Evolutionary conservation across 2,113 vertebrate species (phyloP).

Genomic region (Spea multiplicata): DNA sequence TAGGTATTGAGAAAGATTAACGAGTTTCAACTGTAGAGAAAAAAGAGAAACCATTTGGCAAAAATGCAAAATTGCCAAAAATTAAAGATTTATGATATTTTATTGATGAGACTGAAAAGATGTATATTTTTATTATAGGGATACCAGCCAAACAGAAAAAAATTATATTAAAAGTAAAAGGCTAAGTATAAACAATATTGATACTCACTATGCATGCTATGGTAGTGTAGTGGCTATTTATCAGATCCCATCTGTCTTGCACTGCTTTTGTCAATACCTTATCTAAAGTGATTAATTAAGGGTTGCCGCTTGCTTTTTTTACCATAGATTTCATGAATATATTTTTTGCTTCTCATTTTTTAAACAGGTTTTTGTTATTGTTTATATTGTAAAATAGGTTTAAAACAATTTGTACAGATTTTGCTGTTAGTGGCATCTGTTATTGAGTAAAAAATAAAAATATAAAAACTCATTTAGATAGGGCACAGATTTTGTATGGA

Average conservation of each 20-base stretch:
- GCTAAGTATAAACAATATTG: not conserved
- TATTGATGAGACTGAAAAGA: not conserved
- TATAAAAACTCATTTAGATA: too few species aligned
- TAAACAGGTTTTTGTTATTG: not conserved
- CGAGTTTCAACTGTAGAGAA: not conserved
- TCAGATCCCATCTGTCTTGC: conserved; percentile 6
- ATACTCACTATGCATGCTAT: conserved; percentile 15
- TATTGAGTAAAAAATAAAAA: too few species aligned
- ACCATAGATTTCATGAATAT: not conserved
- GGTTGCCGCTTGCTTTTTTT: not conserved
- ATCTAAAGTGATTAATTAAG: conserved; percentile 23
- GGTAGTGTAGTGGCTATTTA: not conserved
- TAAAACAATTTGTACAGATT: not conserved
- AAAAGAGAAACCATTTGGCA: conserved; percentile 5
- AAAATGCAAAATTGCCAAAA: not conserved
- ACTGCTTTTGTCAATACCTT: conserved; percentile 23
- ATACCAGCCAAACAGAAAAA: not conserved
- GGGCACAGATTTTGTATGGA: too few species aligned
- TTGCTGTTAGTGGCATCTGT: too few species aligned
- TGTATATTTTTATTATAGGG: not conserved
- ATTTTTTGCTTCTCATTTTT: conserved; percentile 3
- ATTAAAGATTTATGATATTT: not conserved
- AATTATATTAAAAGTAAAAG: not conserved
- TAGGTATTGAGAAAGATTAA: conserved; percentile 1
- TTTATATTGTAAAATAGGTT: not conserved